phyloP scores from a whole-genome alignment of 2,797 vertebrate genomes.

The Anniella stebbinsi region DNA sequence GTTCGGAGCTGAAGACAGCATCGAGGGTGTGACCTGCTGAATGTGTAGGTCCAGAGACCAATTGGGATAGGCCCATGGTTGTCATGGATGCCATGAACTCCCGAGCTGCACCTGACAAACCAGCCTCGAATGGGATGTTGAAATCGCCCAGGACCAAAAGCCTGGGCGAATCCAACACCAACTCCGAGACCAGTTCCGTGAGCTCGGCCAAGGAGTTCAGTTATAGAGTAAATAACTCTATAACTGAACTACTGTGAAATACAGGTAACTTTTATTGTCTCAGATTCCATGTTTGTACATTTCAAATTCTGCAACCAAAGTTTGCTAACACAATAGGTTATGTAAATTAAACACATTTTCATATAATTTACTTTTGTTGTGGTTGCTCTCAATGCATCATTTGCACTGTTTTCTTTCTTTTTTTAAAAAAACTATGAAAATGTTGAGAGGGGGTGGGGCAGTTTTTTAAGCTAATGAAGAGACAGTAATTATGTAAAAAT shows the following conservation, averaged over 20 bases:
- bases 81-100: too few species aligned
- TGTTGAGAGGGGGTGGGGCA: not conserved
- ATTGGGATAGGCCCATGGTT: too few species aligned
- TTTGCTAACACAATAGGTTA: not conserved
- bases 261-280: not conserved
- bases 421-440: not conserved
- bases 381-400: not conserved
- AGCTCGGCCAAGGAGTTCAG: too few species aligned
- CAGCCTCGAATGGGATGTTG: too few species aligned
- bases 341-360: not conserved
- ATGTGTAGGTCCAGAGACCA: too few species aligned
- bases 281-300: not conserved
- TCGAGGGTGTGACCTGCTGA: too few species aligned
- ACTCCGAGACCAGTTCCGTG: too few species aligned
- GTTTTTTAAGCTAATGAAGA: not conserved
- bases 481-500: not conserved
- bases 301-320: not conserved
- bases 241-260: slow-evolving; percentile 8
- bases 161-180: too few species aligned
- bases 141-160: too few species aligned
- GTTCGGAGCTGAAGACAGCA: too few species aligned
- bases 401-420: not conserved
- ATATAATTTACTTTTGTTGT: not conserved
- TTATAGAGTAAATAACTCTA: not conserved
- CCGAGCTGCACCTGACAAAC: too few species aligned